Evolutionary conservation across 2,888 invertebrate genomes (phyloP).

Genomic region (Ichneumoninae sp.): DNA sequence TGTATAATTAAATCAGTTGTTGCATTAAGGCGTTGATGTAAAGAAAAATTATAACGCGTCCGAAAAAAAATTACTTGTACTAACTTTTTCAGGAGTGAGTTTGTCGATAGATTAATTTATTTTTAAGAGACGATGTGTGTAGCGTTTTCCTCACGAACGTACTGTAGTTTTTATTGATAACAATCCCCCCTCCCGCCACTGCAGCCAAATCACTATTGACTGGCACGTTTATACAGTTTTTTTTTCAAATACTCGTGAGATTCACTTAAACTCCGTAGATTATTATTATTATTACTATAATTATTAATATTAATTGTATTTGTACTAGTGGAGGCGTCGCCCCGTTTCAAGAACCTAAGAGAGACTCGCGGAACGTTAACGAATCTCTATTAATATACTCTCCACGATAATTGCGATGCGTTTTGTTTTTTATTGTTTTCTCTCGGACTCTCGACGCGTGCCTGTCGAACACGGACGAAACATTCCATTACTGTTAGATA

Average conservation of each 20-base stretch:
- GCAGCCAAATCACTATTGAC: constrained; percentile 51
- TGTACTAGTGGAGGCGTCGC: constrained; percentile 34
- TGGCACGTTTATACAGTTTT: constrained; percentile 48
- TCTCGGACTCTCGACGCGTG: constrained; percentile 17
- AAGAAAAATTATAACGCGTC: constrained; percentile 23
- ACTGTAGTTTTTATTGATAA: constrained; percentile 46
- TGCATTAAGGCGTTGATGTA: constrained; percentile 4
- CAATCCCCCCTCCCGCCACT: neutral
- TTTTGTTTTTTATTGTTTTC: constrained; percentile 5
- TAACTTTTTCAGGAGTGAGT: constrained; percentile 36
- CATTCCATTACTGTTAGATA: constrained; percentile 33
- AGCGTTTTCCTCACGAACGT: constrained; percentile 43
- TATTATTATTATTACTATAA: constrained; percentile 43
- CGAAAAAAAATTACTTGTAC: constrained; percentile 5
- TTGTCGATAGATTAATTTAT: constrained; percentile 56
- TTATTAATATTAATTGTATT: constrained; percentile 42
- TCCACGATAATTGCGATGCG: constrained; percentile 15
- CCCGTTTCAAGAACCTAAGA: constrained; percentile 2
- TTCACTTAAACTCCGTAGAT: constrained; percentile 51
- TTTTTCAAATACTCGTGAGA: constrained; percentile 52
- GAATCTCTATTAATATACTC: constrained; percentile 11
- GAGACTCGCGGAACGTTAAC: neutral
- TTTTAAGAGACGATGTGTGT: constrained; percentile 49
- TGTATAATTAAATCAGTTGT: constrained; percentile 38
- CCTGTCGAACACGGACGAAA: constrained; percentile 24